A percentile compares a stretch with the other conserved stretches of the same genome.
phyloP scores from a whole-genome alignment of 37 sponge, comb jelly and placozoan genomes.

The Hexactinellida sp. region DNA sequence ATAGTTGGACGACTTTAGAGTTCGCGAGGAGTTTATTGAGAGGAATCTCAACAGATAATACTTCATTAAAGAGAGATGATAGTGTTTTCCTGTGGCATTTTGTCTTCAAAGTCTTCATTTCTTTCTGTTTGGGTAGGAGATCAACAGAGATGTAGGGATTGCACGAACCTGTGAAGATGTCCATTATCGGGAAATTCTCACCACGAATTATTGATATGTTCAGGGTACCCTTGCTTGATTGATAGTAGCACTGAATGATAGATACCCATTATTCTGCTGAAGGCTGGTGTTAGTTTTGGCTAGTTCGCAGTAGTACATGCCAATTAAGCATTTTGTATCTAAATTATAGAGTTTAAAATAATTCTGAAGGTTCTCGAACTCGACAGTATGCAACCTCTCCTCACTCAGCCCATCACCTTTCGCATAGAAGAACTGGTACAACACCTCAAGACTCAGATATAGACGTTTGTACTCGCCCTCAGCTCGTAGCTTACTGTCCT shows the following conservation, averaged over 20 bases:
- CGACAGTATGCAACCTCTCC: background rate
- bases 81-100: background rate
- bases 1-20: background rate
- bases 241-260: background rate
- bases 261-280: background rate
- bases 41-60: background rate
- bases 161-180: background rate
- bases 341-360: background rate
- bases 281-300: background rate
- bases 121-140: background rate
- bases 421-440: conserved; percentile 12
- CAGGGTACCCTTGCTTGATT: background rate
- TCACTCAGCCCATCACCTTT: background rate
- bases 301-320: background rate
- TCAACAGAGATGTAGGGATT: background rate
- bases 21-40: background rate
- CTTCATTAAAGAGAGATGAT: conserved; percentile 10
- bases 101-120: background rate
- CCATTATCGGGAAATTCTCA: background rate
- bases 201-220: background rate
- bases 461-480: conserved; percentile 12
- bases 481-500: background rate
- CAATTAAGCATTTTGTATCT: background rate
- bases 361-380: background rate
- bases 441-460: background rate